phyloP scores from a whole-genome alignment of 2,888 invertebrate species.

The Rhaphigaster nebulosa region DNA sequence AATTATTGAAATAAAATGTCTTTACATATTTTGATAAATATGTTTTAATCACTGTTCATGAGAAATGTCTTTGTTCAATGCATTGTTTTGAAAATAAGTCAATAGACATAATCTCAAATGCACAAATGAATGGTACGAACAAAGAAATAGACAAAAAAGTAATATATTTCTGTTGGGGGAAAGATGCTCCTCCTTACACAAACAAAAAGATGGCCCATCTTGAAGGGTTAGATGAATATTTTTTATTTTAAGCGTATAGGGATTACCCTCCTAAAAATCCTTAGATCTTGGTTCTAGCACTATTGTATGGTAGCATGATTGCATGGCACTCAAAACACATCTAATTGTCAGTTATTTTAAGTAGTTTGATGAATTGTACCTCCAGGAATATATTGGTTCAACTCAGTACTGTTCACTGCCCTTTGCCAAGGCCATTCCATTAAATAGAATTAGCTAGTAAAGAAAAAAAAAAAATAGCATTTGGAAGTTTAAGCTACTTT shows the following conservation, averaged over 20 bases:
- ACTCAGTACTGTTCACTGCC: background rate
- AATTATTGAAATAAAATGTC: background rate
- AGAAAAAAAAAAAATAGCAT: too few species aligned
- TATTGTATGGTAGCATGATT: conserved; percentile 12
- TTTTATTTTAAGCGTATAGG: background rate
- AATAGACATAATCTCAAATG: background rate
- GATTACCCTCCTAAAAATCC: background rate
- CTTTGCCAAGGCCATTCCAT: background rate
- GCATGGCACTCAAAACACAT: background rate
- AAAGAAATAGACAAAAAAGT: too few species aligned
- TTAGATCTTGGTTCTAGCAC: background rate
- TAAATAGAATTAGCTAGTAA: background rate
- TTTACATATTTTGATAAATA: background rate
- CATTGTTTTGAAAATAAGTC: background rate
- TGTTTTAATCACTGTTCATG: background rate
- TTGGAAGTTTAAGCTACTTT: too few species aligned
- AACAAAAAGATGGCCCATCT: background rate
- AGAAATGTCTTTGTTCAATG: too few species aligned
- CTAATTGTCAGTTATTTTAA: background rate
- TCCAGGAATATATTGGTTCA: background rate
- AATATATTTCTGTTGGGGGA: too few species aligned
- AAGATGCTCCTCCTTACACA: background rate
- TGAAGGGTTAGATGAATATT: background rate
- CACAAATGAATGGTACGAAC: too few species aligned
- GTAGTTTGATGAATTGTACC: background rate